phyloP scores from a whole-genome alignment of 2,113 vertebrate genomes.

The Perca flavescens region DNA sequence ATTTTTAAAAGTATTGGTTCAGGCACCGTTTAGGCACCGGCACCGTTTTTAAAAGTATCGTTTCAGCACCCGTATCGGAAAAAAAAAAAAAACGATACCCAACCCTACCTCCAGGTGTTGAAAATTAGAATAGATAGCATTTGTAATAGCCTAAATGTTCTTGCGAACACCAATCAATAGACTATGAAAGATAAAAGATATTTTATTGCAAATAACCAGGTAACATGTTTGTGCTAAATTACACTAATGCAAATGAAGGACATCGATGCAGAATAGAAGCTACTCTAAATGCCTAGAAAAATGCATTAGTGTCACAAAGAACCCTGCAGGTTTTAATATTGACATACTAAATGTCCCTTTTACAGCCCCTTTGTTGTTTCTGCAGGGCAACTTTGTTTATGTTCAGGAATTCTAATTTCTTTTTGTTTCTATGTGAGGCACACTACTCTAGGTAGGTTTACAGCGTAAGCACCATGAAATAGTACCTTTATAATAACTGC shows the following conservation, averaged over 20 bases:
- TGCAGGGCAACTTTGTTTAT: conserved; percentile 22
- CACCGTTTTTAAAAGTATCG: no score
- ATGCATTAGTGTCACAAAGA: conserved; percentile 1
- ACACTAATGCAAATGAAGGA: conserved; percentile 45
- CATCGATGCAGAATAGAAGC: conserved; percentile 11
- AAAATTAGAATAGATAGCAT: not conserved
- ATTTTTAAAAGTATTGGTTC: no score
- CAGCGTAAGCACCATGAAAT: not conserved
- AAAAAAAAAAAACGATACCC: no score
- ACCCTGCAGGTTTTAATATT: not conserved
- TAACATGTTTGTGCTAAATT: conserved; percentile 2
- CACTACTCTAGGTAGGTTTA: conserved; percentile 29
- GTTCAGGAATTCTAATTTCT: conserved; percentile 21
- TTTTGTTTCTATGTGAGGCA: conserved; percentile 24
- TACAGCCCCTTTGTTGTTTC: conserved; percentile 1
- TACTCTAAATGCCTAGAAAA: conserved; percentile 3
- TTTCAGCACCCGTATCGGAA: no score
- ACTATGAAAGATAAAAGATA: not conserved
- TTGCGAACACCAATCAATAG: not conserved
- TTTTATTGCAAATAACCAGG: not conserved
- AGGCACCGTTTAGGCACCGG: no score
- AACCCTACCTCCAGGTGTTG: not conserved
- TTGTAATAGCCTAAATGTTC: conserved; percentile 19
- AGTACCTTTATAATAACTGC: conserved; percentile 18
- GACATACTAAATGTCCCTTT: conserved; percentile 6